Conservation (phyloP, 2,797 vertebrate species). For the Miichthys miiuy region DNA sequence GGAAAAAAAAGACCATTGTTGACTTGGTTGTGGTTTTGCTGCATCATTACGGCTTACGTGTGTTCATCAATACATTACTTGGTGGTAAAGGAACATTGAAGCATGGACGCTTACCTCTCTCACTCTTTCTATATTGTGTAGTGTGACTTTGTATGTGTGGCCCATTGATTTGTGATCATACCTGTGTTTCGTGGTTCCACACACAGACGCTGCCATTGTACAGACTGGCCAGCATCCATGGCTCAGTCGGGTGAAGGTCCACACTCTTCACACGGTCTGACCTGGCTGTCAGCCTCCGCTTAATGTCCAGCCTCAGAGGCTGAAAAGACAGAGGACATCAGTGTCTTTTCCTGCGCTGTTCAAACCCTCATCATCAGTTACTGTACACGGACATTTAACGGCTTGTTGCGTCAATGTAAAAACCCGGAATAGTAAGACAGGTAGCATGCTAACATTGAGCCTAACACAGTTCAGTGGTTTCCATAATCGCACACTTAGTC, state of each 20-base stretch:
- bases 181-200: conserved; percentile 99
- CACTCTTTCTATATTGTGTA: neutral
- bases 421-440: neutral
- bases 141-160: neutral
- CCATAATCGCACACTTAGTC: neutral
- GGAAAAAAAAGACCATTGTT: conserved; percentile 35
- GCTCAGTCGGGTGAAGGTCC: conserved; percentile 96
- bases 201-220: conserved; percentile 99
- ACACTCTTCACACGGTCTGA: conserved; percentile 99
- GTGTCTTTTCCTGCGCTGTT: neutral
- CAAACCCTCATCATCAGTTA: neutral
- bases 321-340: conserved; percentile 57
- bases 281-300: conserved; percentile 95
- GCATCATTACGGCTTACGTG: neutral
- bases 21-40: neutral
- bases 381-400: neutral
- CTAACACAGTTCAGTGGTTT: neutral
- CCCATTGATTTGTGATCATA: conserved; percentile 53
- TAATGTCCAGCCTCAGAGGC: conserved; percentile 99
- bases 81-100: neutral
- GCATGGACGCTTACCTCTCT: rapidly evolving
- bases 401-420: neutral
- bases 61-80: neutral
- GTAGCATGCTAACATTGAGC: conserved; percentile 37
- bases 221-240: conserved; percentile 98